Evolutionary conservation across 2,113 vertebrate species (phyloP).

Genomic region (Apodemus speciosus): DNA sequence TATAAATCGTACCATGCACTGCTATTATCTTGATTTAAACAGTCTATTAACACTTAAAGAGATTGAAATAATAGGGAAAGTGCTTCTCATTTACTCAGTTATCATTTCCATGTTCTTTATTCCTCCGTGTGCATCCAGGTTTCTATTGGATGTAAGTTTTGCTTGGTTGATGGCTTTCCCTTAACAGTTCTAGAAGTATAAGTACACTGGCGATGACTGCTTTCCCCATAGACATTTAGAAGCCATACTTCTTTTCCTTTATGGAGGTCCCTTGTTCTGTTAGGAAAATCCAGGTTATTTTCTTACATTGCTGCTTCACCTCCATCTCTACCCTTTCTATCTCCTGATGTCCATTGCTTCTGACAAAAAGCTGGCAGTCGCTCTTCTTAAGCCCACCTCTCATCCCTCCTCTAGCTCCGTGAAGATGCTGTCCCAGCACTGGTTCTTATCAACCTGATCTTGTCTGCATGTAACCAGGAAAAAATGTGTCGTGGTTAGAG

Average conservation of each 20-base stretch:
- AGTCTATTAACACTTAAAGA: neutral
- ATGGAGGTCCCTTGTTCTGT: neutral
- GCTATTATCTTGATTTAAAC: slow-evolving; percentile 37
- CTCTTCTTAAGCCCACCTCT: neutral
- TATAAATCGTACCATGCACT: slow-evolving; percentile 2
- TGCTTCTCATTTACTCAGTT: neutral
- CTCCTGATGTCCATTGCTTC: neutral
- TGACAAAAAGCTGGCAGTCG: neutral
- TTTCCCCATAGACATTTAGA: neutral
- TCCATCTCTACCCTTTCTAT: neutral
- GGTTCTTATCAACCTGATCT: neutral
- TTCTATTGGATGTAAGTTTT: neutral
- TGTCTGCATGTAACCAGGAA: neutral
- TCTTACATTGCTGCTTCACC: neutral
- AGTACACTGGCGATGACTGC: neutral
- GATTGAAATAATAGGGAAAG: slow-evolving; percentile 20
- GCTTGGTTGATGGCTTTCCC: neutral
- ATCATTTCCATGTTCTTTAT: neutral
- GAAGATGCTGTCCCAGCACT: neutral
- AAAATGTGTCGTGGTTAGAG: neutral
- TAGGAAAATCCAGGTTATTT: neutral
- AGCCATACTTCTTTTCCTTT: neutral
- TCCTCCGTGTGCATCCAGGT: neutral
- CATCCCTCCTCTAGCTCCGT: neutral
- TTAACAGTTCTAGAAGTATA: neutral